These are phyloP conservation scores for Theristus sp. DNA, from an alignment of 2,888 invertebrate species.

Conservation along the genomic window DNA sequence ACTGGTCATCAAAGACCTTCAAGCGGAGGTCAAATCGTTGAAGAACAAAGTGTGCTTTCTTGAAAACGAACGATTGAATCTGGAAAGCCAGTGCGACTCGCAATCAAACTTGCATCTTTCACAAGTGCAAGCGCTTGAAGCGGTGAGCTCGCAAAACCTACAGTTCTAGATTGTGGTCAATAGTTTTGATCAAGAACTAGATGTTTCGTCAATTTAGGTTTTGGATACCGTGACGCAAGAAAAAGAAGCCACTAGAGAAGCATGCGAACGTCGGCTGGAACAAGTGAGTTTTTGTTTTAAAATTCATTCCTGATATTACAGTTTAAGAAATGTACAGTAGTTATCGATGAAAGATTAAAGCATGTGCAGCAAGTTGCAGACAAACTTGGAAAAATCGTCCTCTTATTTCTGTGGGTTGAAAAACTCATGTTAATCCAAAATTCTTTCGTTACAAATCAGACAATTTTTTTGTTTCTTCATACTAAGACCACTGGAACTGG, in stretches of 20 bases:
- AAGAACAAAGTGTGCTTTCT: slow-evolving; percentile 26
- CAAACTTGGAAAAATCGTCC: no score
- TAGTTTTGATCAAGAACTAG: neutral
- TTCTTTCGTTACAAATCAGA: no score
- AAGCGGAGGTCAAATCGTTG: slow-evolving; percentile 22
- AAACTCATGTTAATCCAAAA: no score
- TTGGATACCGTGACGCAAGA: slow-evolving; percentile 26
- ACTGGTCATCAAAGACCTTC: slow-evolving; percentile 20
- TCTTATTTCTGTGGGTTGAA: no score
- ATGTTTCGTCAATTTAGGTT: slow-evolving; percentile 11
- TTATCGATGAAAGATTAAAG: no score
- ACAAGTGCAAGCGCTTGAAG: slow-evolving; percentile 27
- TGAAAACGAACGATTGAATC: slow-evolving; percentile 25
- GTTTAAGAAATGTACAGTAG: no score
- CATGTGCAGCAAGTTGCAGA: no score
- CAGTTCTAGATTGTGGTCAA: no score
- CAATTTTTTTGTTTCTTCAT: no score
- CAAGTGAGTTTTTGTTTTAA: slow-evolving; percentile 2
- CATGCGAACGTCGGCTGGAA: slow-evolving; percentile 21
- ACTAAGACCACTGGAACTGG: no score
- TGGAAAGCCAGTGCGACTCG: slow-evolving; percentile 25
- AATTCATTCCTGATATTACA: neutral
- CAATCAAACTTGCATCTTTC: slow-evolving; percentile 25
- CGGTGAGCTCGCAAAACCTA: slow-evolving; percentile 17
- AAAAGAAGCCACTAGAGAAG: slow-evolving; percentile 23